These are phyloP conservation scores for Characodon lateralis DNA, from an alignment of 2,797 vertebrate species.

Conservation along the genomic window DNA sequence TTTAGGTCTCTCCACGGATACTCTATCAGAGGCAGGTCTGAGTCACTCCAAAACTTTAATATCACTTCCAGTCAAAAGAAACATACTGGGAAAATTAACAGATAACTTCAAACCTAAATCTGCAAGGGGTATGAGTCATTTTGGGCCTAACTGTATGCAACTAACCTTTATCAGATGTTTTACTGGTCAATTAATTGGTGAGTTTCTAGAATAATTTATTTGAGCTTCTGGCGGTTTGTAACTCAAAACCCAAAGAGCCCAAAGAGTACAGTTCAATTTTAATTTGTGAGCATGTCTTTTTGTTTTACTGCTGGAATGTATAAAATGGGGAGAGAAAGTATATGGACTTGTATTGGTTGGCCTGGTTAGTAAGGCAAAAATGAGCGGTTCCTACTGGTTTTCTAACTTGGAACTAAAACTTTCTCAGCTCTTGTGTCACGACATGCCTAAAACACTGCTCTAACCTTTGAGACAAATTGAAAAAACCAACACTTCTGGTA, in stretches of 20 bases:
- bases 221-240: not conserved
- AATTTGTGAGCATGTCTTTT: too few species aligned
- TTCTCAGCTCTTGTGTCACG: not conserved
- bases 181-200: too few species aligned
- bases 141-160: too few species aligned
- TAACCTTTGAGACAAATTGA: not conserved
- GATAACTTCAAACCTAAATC: not conserved
- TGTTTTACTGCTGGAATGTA: too few species aligned
- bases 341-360: not conserved
- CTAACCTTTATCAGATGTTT: too few species aligned
- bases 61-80: not conserved
- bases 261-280: too few species aligned
- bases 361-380: not conserved
- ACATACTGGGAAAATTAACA: not conserved
- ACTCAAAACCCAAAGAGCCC: too few species aligned
- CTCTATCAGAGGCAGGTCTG: not conserved
- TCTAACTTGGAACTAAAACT: not conserved
- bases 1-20: not conserved
- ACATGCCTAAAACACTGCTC: too few species aligned
- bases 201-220: not conserved
- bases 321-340: not conserved
- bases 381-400: not conserved
- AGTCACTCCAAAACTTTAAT: not conserved
- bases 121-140: not conserved
- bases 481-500: not conserved